Conservation (phyloP, 1,140 invertebrate species). For the Sweltsa coloradensis region DNA sequence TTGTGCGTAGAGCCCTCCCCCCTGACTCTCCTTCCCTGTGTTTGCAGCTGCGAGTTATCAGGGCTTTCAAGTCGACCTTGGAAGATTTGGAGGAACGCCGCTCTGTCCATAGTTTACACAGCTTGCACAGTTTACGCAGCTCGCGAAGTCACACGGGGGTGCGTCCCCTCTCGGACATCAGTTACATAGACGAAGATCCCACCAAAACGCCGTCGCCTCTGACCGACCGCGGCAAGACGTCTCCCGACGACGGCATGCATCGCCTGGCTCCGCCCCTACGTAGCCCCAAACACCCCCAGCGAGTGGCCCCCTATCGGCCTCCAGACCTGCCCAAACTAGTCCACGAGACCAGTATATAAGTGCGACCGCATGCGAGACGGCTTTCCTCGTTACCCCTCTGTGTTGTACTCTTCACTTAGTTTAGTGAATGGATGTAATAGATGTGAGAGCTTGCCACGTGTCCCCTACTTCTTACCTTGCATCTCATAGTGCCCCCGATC, state of each 20-base stretch:
- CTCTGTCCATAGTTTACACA: conserved; percentile 94
- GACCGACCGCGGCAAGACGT: conserved; percentile 36
- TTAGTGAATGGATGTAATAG: conserved; percentile 16
- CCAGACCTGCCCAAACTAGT: conserved; percentile 51
- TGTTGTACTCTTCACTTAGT: conserved; percentile 14
- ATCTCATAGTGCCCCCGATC: conserved; percentile 15
- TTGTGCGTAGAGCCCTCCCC: conserved; percentile 19
- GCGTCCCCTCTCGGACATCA: conserved; percentile 78
- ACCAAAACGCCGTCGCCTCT: conserved; percentile 41
- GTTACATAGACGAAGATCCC: conserved; percentile 82
- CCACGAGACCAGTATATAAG: conserved; percentile 58
- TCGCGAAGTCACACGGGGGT: conserved; percentile 63
- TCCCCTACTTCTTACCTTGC: conserved; percentile 13
- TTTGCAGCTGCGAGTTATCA: conserved; percentile 99
- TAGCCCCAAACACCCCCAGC: conserved; percentile 13
- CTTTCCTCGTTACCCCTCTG: background rate
- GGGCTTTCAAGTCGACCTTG: conserved; percentile 98
- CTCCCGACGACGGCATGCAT: conserved; percentile 5
- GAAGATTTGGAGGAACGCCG: conserved; percentile 98
- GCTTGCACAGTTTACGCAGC: conserved; percentile 85
- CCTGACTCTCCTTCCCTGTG: conserved; percentile 37
- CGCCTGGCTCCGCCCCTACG: conserved; percentile 7
- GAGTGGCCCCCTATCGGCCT: conserved; percentile 17
- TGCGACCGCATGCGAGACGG: background rate
- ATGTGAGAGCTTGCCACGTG: conserved; percentile 16